Base-by-base conservation (phyloP, 2,113 vertebrate species). In the Phrynocephalus versicolor region DNA sequence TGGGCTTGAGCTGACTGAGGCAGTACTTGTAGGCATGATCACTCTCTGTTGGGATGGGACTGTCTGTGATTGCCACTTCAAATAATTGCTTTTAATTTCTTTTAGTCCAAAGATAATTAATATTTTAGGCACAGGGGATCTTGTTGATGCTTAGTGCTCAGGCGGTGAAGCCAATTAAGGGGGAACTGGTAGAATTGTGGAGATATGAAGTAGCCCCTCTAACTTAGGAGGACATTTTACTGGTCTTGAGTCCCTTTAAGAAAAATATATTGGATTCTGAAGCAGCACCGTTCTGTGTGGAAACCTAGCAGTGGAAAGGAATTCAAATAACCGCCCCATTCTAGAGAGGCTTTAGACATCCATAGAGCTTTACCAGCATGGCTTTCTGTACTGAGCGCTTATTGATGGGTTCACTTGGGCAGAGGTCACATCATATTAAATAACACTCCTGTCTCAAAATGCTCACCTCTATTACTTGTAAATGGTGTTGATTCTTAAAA, bases 21-120 rank as follows among this genome's bases (percentile, higher is more conserved):
- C 33, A 27, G 72, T 51, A 51, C 67, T 57, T 23, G 64, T 14
- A n/a, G 21, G 1, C 37, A 35, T 72, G 21, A 18, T 25, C 58
- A 9, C 41, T 60, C 0, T 21, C 73, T 58, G n/a, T n/a, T n/a
- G n/a, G 58, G 72, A 69, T 64, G 87, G 81, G 73, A 87, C 88
- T 27, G 65, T 94, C 90, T 84, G 79, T 64, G 37, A 25, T 92
- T 92, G 91, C 90, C 80, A 82, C 67, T 82, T 87, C 57, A 21
- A 83, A 72, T 74, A 87, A n/a, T 87, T 0, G 80, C 87, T 93
- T 93, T 57, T 0, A 87, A 89, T 89, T 88, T 90, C 90, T 91
- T 88, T 90, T 92, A 93, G 85, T 35, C 13, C 0, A 1, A 0
- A 71, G 72, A 70, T 86, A 77, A 88, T 90, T 79, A 88, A 92